Percentiles rank a stretch among this genome's conserved stretches.
phyloP scores from a whole-genome alignment of 2,113 vertebrate genomes.

The Nyctereutes procyonoides region DNA sequence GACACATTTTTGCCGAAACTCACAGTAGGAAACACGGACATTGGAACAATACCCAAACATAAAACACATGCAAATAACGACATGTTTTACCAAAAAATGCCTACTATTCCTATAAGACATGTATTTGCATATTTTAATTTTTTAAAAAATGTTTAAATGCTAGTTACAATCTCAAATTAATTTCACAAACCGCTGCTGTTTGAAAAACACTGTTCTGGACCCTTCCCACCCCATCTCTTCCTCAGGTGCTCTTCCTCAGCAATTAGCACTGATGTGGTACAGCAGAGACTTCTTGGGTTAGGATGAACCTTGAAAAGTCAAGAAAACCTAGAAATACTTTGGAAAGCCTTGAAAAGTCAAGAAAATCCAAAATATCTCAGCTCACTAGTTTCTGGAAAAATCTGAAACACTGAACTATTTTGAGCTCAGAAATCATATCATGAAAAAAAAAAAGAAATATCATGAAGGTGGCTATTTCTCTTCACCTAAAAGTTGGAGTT shows the following conservation, averaged over 20 bases:
- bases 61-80: neutral
- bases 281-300: neutral
- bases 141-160: slow-evolving; percentile 21
- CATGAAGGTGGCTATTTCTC: neutral
- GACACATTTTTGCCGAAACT: neutral
- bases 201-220: too few species aligned
- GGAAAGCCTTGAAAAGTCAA: neutral
- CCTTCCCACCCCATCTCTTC: neutral
- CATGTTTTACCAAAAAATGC: neutral
- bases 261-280: neutral
- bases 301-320: neutral
- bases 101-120: neutral
- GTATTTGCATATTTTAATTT: neutral
- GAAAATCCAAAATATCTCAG: slow-evolving; percentile 25
- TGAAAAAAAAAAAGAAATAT: too few species aligned
- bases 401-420: neutral
- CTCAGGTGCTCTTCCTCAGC: neutral
- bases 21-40: neutral
- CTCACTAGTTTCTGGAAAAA: neutral
- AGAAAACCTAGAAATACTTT: neutral
- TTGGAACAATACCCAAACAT: neutral
- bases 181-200: neutral
- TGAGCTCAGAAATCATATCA: neutral
- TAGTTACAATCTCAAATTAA: neutral
- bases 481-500: neutral